Evolutionary conservation across 2,797 vertebrate genomes (phyloP), one percentile per base, ranked within the genome.

Genomic region (Agapornis canus): DNA sequence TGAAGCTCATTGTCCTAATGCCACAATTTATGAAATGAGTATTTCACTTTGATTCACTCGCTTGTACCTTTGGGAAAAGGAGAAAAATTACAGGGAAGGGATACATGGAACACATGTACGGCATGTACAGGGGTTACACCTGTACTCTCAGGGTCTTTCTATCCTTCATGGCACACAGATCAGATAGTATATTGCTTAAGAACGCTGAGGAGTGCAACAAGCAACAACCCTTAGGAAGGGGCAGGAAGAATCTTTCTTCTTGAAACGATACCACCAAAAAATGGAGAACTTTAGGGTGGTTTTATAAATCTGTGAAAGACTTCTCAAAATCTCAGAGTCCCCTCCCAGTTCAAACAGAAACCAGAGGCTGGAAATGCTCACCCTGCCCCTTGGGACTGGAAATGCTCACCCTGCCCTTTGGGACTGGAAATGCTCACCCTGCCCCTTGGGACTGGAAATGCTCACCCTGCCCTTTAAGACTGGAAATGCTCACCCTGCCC

Each of bases 31-130:
- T 39, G 61, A 92, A 77, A 82, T 5, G 0, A 64, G 25, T 61
- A n/a, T 90, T 92, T 84, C 77, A 26, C 29, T 90, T 84, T 45
- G 78, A 92, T 81, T 89, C 51, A 60, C 59, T 37, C 83, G 76
- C 83, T 80, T 76, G 48, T 11, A 60, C 71, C 47, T 89, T 57
- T 37, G 61, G 40, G 31, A 83, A 78, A 73, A 23, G 32, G 29
- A 88, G 76, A 48, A 75, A 84, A 78, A 78, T 69, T 5, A 43
- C 75, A 69, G 37, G 11, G 49, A 76, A 71, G 43, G 35, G 54
- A 59, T 75, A 87, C 85, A 88, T 57, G 45, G 10, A 69, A 68
- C 42, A 72, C 29, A 84, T 11, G 7, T 1, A 2, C 4, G 47
- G 68, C 26, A 61, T 27, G 57, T 23, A 20, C 26, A 92, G 61